Conservation (phyloP, 2,797 vertebrate genomes). For the Sandelia bainsii region DNA sequence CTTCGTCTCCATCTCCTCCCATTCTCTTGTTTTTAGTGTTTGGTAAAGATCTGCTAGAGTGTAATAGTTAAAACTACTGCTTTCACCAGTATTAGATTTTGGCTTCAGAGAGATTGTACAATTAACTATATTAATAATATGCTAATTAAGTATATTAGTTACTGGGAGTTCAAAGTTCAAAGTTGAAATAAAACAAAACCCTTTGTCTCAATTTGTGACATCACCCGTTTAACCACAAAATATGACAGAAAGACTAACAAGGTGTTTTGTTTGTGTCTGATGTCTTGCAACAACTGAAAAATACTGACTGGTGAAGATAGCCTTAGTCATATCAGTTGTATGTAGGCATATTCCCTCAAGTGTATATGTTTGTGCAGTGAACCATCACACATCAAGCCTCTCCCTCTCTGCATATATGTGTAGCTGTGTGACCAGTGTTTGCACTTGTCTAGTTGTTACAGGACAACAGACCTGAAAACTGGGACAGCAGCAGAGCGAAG, state of each 20-base stretch:
- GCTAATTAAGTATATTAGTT: neutral
- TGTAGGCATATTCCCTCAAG: constrained; percentile 60
- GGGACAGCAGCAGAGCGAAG: constrained; percentile 64
- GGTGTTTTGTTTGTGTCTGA: constrained; percentile 40
- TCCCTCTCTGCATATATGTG: constrained; percentile 54
- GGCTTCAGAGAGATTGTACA: neutral
- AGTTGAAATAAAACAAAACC: constrained; percentile 1
- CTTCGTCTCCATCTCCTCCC: constrained; percentile 22
- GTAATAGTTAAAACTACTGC: neutral
- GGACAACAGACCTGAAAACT: constrained; percentile 80
- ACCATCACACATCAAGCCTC: constrained; percentile 73
- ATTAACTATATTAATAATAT: neutral
- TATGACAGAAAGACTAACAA: constrained; percentile 25
- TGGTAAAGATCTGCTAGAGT: constrained; percentile 10
- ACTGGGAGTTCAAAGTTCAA: constrained; percentile 4
- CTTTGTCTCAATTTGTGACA: constrained; percentile 15
- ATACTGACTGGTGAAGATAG: constrained; percentile 46
- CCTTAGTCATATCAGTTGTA: constrained; percentile 68
- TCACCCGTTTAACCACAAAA: constrained; percentile 25
- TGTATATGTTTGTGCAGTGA: constrained; percentile 73
- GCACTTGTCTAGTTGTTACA: constrained; percentile 81
- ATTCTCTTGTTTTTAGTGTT: constrained; percentile 11
- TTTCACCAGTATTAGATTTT: neutral
- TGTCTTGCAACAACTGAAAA: constrained; percentile 24
- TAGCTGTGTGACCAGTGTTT: constrained; percentile 74